Evolutionary conservation across 1,140 invertebrate genomes (phyloP).

Genomic region (Meteorus sp.): DNA sequence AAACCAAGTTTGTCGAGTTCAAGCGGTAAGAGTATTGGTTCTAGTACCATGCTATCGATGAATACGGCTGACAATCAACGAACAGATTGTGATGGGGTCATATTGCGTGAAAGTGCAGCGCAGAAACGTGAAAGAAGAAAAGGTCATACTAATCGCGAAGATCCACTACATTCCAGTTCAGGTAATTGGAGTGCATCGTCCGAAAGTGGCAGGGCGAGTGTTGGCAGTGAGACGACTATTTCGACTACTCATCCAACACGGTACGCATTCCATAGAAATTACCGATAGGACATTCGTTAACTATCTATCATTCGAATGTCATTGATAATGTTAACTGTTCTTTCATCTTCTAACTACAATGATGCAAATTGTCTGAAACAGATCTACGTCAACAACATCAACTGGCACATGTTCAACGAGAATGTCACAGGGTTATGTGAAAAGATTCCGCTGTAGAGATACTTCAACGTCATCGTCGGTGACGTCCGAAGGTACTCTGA

Average conservation of each 20-base stretch:
- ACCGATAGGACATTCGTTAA: no score
- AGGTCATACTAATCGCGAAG: slow-evolving; percentile 59
- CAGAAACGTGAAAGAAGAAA: slow-evolving; percentile 65
- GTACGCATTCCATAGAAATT: slow-evolving; percentile 63
- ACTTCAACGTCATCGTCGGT: slow-evolving; percentile 80
- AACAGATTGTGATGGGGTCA: slow-evolving; percentile 61
- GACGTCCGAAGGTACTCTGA: slow-evolving; percentile 82
- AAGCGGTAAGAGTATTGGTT: slow-evolving; percentile 50
- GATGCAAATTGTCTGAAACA: slow-evolving; percentile 22
- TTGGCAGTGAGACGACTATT: slow-evolving; percentile 77
- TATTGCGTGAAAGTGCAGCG: slow-evolving; percentile 70
- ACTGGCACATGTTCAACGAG: slow-evolving; percentile 49
- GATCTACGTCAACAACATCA: slow-evolving; percentile 52
- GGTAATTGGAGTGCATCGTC: slow-evolving; percentile 94
- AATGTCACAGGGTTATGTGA: slow-evolving; percentile 45
- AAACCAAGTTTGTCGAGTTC: slow-evolving; percentile 74
- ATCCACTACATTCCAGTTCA: slow-evolving; percentile 80
- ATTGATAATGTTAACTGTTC: no score
- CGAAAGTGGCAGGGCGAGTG: slow-evolving; percentile 82
- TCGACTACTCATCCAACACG: slow-evolving; percentile 69
- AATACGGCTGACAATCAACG: slow-evolving; percentile 30
- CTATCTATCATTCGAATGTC: no score
- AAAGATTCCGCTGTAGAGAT: slow-evolving; percentile 58
- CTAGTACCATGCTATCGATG: slow-evolving; percentile 62
- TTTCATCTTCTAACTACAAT: slow-evolving; percentile 3